phyloP scores from a whole-genome alignment of 2,888 invertebrate species.

The Hedya salicella region DNA sequence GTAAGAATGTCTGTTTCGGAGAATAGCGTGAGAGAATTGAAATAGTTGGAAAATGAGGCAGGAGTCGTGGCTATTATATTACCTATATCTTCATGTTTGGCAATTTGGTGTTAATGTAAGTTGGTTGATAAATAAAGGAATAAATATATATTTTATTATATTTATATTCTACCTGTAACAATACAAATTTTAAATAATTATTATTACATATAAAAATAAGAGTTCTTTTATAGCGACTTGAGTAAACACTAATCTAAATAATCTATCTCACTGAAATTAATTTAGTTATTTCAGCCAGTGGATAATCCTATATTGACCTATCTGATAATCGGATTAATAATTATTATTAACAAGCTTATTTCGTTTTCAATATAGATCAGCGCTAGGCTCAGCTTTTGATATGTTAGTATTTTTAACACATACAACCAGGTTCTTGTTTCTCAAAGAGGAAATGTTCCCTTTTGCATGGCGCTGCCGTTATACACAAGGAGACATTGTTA shows the following conservation, averaged over 20 bases:
- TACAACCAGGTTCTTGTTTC: conserved; percentile 9
- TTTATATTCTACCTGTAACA: too few relatives aligned
- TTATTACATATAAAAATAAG: too few relatives aligned
- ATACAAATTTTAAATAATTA: too few relatives aligned
- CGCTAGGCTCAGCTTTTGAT: not conserved
- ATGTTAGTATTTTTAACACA: not conserved
- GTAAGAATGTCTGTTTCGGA: too few relatives aligned
- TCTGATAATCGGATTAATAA: not conserved
- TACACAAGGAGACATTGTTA: conserved; percentile 22
- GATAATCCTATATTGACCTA: not conserved
- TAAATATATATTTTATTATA: too few relatives aligned
- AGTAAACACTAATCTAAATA: not conserved
- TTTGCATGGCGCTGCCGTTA: conserved; percentile 14
- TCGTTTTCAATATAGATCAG: not conserved
- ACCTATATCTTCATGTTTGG: too few relatives aligned
- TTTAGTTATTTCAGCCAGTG: not conserved
- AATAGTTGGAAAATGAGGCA: too few relatives aligned
- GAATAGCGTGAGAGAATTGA: too few relatives aligned
- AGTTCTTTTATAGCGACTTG: not conserved
- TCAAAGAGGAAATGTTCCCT: conserved; percentile 15
- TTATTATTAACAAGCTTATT: not conserved
- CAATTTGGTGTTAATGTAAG: too few relatives aligned
- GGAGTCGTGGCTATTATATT: too few relatives aligned
- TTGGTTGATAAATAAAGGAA: too few relatives aligned
- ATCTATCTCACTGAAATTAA: not conserved